phyloP scores from a whole-genome alignment of 2,888 invertebrate species.

The Chloroclystis v-ata region DNA sequence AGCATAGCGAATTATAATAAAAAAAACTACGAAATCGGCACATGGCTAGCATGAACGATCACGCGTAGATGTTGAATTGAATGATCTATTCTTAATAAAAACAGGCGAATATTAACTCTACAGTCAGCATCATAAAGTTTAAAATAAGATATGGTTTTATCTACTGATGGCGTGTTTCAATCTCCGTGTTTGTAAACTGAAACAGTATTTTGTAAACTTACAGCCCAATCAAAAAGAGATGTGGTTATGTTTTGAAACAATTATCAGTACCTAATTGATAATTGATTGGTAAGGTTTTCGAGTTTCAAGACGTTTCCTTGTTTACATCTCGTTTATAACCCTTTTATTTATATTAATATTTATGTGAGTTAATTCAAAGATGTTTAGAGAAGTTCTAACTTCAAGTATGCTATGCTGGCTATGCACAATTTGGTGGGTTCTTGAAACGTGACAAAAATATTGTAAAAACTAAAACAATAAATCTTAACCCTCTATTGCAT shows the following conservation, averaged over 20 bases:
- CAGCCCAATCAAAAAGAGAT: constrained; percentile 41
- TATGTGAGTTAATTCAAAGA: no score
- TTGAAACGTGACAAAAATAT: no score
- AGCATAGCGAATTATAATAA: constrained; percentile 1
- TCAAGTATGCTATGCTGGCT: no score
- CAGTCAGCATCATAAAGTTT: background rate
- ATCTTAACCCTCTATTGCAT: no score
- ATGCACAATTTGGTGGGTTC: no score
- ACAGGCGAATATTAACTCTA: background rate
- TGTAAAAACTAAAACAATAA: no score
- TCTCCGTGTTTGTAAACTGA: constrained; percentile 50
- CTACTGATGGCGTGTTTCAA: constrained; percentile 20
- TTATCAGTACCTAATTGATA: no score
- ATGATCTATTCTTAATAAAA: no score
- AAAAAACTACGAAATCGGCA: constrained; percentile 17
- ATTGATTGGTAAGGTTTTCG: background rate
- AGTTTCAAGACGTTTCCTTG: background rate
- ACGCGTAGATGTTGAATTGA: background rate
- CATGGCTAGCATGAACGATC: constrained; percentile 29
- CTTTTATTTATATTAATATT: no score
- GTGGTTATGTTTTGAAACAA: constrained; percentile 48
- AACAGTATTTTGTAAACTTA: constrained; percentile 50
- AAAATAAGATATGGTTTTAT: background rate
- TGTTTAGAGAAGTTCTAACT: no score
- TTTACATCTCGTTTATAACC: no score